Evolutionary conservation across 2,888 invertebrate species (phyloP), one percentile per base, ranked within the genome.

Genomic region (Rhodophaea formosa): DNA sequence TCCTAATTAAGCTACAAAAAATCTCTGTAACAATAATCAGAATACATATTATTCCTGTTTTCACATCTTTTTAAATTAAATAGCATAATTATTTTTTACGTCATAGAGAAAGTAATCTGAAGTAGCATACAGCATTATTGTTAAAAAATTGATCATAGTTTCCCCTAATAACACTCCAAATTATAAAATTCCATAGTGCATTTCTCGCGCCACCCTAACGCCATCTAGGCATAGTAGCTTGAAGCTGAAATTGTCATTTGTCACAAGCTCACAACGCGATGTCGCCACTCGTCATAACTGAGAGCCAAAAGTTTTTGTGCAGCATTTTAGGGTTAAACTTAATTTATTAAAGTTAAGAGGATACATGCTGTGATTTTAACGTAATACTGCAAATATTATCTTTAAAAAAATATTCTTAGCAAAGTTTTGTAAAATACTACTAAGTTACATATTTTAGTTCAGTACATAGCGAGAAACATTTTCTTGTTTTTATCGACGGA

Each of bases 241-340:
- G 81, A 83, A 89, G 80, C 80, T 66, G 51, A 63, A 77, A 72
- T 75, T 91, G 89, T 90, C 89, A 77, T 69, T 74, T 80, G 80
- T 82, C 77, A 70, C 12, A 17, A 16, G 35, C 17, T 35, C 17
- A 35, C 84, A 81, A 76, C 79, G 70, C 78, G 91, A 89, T 88
- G 91, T 89, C 91, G 91, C 91, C 84, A 84, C 79, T 62, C 57
- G 63, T 71, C 65, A 53, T 65, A 16, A 30, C 7, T 14, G 10
- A 3, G 10, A 32, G 3, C 8, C 8, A 35, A 30, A 39, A 8
- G 1, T 32, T 44, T 44, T 23, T 46, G 12, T 17, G 10, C n/a
- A 10, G 23, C n/a, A 23, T 46, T 46, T 39, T 12, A 17, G 47
- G 47, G 47, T 47, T 30, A 47, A 47, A 35, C 1, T 8, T 10